Conservation (phyloP, 2,113 vertebrate genomes). For the Ahaetulla prasina region DNA sequence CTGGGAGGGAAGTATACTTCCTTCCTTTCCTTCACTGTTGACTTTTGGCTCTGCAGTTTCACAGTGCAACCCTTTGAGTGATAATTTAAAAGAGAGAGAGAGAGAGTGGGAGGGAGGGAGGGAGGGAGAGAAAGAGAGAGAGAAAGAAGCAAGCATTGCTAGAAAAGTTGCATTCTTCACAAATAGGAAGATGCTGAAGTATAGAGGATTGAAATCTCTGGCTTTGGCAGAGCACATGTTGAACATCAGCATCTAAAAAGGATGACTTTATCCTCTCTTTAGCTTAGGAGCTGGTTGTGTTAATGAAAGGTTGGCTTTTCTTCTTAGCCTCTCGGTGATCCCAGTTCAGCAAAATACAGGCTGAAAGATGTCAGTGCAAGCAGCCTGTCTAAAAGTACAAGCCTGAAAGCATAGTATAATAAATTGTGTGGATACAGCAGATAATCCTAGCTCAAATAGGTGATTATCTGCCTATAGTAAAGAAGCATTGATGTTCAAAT, state of each 20-base stretch:
- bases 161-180: neutral
- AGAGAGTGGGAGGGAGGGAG: no score
- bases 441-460: neutral
- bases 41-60: conserved; percentile 3
- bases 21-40: conserved; percentile 38
- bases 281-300: neutral
- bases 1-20: conserved; percentile 18
- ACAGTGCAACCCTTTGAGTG: neutral
- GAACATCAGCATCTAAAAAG: neutral
- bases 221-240: neutral
- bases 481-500: neutral
- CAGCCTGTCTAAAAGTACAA: neutral
- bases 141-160: neutral
- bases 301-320: neutral
- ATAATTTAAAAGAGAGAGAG: neutral
- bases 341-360: neutral
- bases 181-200: neutral
- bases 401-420: neutral
- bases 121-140: no score
- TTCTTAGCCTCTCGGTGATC: neutral
- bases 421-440: neutral
- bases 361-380: neutral
- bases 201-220: neutral
- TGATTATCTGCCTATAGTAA: neutral
- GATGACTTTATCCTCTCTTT: neutral